These are phyloP conservation scores for Exocentrus adspersus DNA, from an alignment of 2,888 invertebrate species.

Conservation along the genomic window DNA sequence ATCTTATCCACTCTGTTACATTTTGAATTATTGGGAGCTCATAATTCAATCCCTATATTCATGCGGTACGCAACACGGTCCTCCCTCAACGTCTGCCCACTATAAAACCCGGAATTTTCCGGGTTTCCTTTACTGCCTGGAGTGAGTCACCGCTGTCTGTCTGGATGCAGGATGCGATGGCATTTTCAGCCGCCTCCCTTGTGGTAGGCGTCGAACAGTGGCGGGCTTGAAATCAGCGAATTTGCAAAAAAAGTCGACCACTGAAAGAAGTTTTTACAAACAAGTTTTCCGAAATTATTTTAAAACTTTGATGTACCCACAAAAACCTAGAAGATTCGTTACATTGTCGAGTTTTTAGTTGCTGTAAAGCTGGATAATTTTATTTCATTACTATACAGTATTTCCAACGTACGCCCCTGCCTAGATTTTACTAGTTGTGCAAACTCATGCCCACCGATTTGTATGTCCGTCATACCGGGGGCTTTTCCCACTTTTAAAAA, in stretches of 20 bases:
- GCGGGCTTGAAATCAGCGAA: background rate
- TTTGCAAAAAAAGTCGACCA: no score
- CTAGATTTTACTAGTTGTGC: constrained; percentile 5
- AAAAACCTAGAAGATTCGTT: no score
- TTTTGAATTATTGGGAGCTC: background rate
- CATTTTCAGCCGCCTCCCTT: constrained; percentile 34
- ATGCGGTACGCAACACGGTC: constrained; percentile 2
- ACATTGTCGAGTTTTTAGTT: no score
- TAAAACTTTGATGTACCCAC: no score
- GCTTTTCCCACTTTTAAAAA: constrained; percentile 20
- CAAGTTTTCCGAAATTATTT: no score
- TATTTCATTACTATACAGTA: no score
- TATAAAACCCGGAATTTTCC: constrained; percentile 26
- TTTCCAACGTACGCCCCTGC: background rate
- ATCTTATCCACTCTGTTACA: background rate
- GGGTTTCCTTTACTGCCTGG: constrained; percentile 6
- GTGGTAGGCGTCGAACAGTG: constrained; percentile 12
- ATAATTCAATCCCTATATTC: constrained; percentile 1
- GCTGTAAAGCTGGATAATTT: no score
- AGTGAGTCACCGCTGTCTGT: constrained; percentile 41
- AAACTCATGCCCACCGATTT: constrained; percentile 27
- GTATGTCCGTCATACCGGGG: constrained; percentile 29
- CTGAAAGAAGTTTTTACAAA: no score
- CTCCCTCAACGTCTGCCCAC: constrained; percentile 19
- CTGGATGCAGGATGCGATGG: constrained; percentile 37